Percentiles rank a stretch among this genome's conserved stretches.
These are phyloP conservation scores for Lamellibrachia columna DNA, from an alignment of 2,888 invertebrate species.

Conservation along the genomic window DNA sequence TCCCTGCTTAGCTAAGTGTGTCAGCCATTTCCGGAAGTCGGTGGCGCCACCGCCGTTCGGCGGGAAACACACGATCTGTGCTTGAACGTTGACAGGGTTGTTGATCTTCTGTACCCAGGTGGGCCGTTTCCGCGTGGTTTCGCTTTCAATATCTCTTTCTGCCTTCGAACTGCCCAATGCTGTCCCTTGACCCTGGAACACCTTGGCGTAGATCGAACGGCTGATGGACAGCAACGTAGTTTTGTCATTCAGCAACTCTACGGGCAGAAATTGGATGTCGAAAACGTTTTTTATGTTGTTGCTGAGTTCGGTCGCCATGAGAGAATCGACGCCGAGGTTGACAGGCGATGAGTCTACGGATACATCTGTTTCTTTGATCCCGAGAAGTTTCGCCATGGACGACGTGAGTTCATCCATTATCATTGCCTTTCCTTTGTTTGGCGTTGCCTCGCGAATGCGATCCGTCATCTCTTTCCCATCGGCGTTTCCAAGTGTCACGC, in stretches of 20 bases:
- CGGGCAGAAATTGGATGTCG: neutral
- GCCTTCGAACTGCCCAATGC: neutral
- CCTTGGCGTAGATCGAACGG: neutral
- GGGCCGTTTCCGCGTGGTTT: neutral
- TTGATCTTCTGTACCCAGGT: neutral
- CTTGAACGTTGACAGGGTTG: neutral
- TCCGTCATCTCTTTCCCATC: neutral
- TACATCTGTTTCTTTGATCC: neutral
- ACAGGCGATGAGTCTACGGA: neutral
- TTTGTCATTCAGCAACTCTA: neutral
- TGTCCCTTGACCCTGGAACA: neutral
- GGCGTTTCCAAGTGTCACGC: neutral
- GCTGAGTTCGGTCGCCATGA: slow-evolving; percentile 1
- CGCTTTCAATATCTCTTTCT: neutral
- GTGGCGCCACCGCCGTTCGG: neutral
- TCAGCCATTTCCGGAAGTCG: neutral
- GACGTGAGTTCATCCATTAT: neutral
- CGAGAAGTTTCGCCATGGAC: neutral
- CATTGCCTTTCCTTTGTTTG: neutral
- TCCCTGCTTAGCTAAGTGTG: neutral
- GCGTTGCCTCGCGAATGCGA: neutral
- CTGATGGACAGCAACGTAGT: neutral
- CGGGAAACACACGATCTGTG: neutral
- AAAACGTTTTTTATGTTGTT: neutral
- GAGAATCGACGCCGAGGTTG: slow-evolving; percentile 11